These are phyloP conservation scores for Maccullochella peelii DNA, from an alignment of 2,113 vertebrate species.

Conservation along the genomic window DNA sequence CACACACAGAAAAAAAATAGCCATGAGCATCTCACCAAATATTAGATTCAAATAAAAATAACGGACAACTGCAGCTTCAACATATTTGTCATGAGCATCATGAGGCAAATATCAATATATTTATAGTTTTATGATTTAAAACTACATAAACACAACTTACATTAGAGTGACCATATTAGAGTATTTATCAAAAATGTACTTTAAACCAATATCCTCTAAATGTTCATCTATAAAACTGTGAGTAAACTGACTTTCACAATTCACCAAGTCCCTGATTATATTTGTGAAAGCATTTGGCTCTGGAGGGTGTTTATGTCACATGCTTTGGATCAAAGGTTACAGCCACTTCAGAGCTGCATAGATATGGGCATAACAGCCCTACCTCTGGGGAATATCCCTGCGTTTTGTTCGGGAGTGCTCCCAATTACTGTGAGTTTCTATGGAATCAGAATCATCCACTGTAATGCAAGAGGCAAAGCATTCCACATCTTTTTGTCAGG, in stretches of 20 bases:
- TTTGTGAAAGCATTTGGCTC: conserved; percentile 64
- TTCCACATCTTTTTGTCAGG: conserved; percentile 28
- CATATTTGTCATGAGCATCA: background rate
- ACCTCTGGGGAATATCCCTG: conserved; percentile 63
- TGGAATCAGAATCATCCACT: conserved; percentile 62
- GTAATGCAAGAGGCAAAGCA: conserved; percentile 49
- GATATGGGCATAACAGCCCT: conserved; percentile 66
- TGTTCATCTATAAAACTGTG: conserved; percentile 39
- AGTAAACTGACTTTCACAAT: conserved; percentile 56
- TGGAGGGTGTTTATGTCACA: conserved; percentile 70
- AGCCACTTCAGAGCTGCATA: conserved; percentile 72
- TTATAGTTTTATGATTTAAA: too few relatives aligned
- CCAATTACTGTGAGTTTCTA: conserved; percentile 71
- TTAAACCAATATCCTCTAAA: background rate
- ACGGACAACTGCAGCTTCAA: background rate
- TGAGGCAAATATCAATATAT: background rate
- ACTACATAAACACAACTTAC: too few relatives aligned
- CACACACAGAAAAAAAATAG: conserved; percentile 42
- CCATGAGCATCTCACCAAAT: conserved; percentile 36
- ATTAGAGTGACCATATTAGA: background rate
- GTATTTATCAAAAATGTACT: background rate
- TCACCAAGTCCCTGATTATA: conserved; percentile 68
- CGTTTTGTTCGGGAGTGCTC: conserved; percentile 66
- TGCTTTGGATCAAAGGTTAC: conserved; percentile 73
- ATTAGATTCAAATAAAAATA: conserved; percentile 13